These are phyloP conservation scores for Mixornis gularis DNA, from an alignment of 2,113 vertebrate genomes.

Conservation along the genomic window DNA sequence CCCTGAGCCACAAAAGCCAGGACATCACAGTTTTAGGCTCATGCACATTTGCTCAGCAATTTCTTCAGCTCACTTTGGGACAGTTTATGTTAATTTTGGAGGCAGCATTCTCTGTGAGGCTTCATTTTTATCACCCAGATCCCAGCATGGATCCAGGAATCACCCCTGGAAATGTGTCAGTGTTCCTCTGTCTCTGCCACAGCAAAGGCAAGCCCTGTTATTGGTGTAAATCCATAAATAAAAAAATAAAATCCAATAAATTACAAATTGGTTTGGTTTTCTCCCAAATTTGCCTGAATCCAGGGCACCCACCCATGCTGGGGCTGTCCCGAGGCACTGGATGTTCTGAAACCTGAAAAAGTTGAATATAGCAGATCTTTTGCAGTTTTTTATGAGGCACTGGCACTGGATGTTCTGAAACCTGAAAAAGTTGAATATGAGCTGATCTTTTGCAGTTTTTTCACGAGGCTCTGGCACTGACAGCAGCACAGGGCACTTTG, in stretches of 20 bases:
- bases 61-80: not conserved
- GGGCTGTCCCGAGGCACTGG: not conserved
- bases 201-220: not conserved
- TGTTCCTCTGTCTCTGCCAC: not conserved
- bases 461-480: not conserved
- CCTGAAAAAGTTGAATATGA: not conserved
- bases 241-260: not conserved
- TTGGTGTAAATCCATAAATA: rapidly evolving
- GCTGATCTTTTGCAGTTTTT: not conserved
- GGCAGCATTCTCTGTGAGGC: not conserved
- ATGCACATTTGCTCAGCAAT: not conserved
- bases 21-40: not conserved
- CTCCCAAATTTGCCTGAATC: too few relatives aligned
- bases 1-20: not conserved
- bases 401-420: not conserved
- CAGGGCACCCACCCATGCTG: not conserved
- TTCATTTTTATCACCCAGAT: not conserved
- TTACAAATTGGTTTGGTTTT: too few relatives aligned
- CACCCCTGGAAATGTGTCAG: not conserved
- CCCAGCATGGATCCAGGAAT: not conserved
- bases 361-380: rapidly evolving
- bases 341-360: too few relatives aligned
- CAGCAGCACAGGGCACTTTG: not conserved
- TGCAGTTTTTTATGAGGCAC: too few relatives aligned
- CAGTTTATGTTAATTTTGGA: not conserved